A percentile compares a stretch with the other conserved stretches of the same genome.
Conservation (phyloP, 2,888 invertebrate species). For the Nineta flava region DNA sequence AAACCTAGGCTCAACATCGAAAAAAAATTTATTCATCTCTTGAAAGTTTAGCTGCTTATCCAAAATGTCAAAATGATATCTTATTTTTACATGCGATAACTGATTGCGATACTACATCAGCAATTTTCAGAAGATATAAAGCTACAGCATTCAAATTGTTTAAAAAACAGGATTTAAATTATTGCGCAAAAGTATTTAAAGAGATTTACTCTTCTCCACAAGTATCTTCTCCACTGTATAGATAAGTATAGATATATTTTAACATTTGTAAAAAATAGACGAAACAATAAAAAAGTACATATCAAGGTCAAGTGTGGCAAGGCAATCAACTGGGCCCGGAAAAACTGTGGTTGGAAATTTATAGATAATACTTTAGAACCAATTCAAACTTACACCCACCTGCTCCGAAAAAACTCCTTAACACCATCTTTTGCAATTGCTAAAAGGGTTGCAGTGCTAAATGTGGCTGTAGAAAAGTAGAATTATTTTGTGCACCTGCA, state of each 20-base stretch:
- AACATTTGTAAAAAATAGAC: constrained; percentile 13
- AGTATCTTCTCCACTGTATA: not conserved
- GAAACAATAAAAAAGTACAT: constrained; percentile 12
- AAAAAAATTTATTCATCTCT: not conserved
- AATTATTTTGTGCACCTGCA: too few species aligned
- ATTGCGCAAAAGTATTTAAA: not conserved
- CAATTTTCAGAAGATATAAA: not conserved
- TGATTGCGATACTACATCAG: not conserved
- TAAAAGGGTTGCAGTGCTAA: too few species aligned
- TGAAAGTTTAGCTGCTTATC: too few species aligned
- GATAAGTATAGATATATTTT: constrained; percentile 1
- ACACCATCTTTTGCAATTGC: constrained; percentile 2
- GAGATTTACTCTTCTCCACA: not conserved
- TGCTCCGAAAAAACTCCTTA: constrained; percentile 3
- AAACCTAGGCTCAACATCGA: not conserved
- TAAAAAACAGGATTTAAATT: not conserved
- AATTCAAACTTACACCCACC: too few species aligned
- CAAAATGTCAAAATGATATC: too few species aligned
- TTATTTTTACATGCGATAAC: too few species aligned
- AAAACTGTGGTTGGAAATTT: too few species aligned
- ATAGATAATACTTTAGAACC: not conserved
- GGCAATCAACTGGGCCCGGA: constrained; percentile 1
- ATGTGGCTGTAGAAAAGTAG: too few species aligned
- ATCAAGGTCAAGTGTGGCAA: not conserved
- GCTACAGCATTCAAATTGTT: not conserved